Percentiles rank a stretch among this genome's conserved stretches.
These are phyloP conservation scores for Crotalus viridis DNA, from an alignment of 2,113 vertebrate species.

Conservation along the genomic window DNA sequence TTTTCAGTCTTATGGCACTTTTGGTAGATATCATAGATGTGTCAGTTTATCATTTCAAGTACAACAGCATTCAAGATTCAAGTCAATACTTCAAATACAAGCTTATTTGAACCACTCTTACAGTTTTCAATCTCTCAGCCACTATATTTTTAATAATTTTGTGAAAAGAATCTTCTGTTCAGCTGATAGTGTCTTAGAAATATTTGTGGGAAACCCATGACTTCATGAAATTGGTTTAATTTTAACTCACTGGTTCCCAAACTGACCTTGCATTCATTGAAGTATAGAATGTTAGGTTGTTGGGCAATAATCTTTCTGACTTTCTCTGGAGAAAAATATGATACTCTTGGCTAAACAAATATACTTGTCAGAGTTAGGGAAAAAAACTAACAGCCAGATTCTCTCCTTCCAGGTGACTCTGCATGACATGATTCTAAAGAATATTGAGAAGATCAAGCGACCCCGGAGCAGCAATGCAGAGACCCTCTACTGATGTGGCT, in stretches of 20 bases:
- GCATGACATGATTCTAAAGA: constrained; percentile 99
- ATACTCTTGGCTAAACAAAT: not conserved
- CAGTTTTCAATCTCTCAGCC: not conserved
- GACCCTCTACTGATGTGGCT: constrained; percentile 87
- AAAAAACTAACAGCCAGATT: not conserved
- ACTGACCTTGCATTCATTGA: not conserved
- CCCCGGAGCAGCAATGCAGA: constrained; percentile 98
- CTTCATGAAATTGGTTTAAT: not conserved
- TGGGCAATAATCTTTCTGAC: not conserved
- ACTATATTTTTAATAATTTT: not conserved
- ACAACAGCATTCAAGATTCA: not conserved
- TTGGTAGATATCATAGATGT: not conserved
- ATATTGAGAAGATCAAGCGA: constrained; percentile 99
- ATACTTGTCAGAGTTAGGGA: not conserved
- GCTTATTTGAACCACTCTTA: not conserved
- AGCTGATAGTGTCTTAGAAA: not conserved
- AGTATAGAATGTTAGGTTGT: not conserved
- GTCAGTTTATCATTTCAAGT: not conserved
- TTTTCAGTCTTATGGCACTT: not conserved
- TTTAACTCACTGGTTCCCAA: not conserved
- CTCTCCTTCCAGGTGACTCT: constrained; percentile 84
- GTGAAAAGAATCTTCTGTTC: not conserved
- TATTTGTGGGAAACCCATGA: not conserved
- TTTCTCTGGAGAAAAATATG: not conserved
- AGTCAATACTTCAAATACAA: not conserved